A percentile compares a stretch with the other conserved stretches of the same genome.
Conservation (phyloP, 2,888 invertebrate genomes). For the Athalia circularis region DNA sequence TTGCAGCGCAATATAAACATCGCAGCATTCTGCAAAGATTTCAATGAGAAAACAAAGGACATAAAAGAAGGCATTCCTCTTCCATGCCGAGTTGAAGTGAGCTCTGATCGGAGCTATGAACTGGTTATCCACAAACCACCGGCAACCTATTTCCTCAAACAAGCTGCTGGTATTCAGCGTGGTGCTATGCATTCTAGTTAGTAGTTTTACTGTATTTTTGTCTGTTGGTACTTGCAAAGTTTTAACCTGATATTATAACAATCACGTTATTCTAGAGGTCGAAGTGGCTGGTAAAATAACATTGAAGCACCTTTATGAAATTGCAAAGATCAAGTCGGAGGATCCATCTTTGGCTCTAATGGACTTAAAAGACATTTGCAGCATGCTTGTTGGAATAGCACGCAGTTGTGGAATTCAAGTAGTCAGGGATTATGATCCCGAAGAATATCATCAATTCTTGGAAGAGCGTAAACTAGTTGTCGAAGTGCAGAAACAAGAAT, state of each 20-base stretch:
- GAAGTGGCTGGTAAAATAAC: slow-evolving; percentile 94
- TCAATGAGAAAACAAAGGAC: slow-evolving; percentile 93
- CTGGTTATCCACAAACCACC: slow-evolving; percentile 91
- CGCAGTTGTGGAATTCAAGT: slow-evolving; percentile 90
- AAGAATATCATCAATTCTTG: slow-evolving; percentile 89
- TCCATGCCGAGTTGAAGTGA: slow-evolving; percentile 87
- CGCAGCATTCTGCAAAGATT: slow-evolving; percentile 97
- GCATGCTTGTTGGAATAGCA: slow-evolving; percentile 86
- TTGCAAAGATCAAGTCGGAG: slow-evolving; percentile 94
- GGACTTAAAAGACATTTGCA: slow-evolving; percentile 84
- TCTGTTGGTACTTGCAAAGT: neutral
- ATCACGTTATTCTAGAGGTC: slow-evolving; percentile 75
- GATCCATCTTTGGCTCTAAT: slow-evolving; percentile 85
- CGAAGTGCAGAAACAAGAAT: slow-evolving; percentile 83
- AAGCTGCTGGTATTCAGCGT: slow-evolving; percentile 94
- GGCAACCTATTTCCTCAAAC: slow-evolving; percentile 90
- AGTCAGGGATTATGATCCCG: slow-evolving; percentile 84
- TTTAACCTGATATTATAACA: slow-evolving; percentile 6
- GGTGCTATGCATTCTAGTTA: slow-evolving; percentile 83
- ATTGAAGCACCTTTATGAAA: slow-evolving; percentile 97
- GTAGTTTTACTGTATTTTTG: slow-evolving; percentile 12
- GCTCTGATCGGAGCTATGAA: slow-evolving; percentile 90
- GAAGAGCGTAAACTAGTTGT: slow-evolving; percentile 83
- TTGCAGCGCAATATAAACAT: slow-evolving; percentile 96
- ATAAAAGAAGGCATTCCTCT: slow-evolving; percentile 93